Evolutionary conservation across 1,140 invertebrate genomes (phyloP).

Genomic region (Hyphantria cunea): DNA sequence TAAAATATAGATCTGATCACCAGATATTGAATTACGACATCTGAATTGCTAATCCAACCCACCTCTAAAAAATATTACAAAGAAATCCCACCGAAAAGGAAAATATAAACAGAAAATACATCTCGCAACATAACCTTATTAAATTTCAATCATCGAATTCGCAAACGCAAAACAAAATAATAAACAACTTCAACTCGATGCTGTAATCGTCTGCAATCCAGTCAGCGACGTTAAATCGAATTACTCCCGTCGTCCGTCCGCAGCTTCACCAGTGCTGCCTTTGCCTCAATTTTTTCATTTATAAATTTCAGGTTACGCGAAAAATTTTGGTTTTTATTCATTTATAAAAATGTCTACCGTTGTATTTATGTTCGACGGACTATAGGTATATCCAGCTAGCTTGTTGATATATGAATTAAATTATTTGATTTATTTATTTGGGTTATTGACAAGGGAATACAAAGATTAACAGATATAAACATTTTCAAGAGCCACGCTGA

Average conservation of each 20-base stretch:
- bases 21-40: too few species aligned
- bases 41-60: too few species aligned
- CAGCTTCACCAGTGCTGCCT: slow-evolving; percentile 15
- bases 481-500: too few species aligned
- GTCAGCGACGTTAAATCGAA: slow-evolving; percentile 39
- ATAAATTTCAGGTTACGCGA: slow-evolving; percentile 5
- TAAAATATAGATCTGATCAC: too few species aligned
- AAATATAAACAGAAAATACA: slow-evolving; percentile 9
- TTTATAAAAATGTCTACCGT: too few species aligned
- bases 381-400: too few species aligned
- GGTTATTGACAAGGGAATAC: too few species aligned
- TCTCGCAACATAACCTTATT: slow-evolving; percentile 25
- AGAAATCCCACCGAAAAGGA: neutral
- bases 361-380: too few species aligned
- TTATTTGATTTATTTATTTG: too few species aligned
- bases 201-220: slow-evolving; percentile 36
- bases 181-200: slow-evolving; percentile 28
- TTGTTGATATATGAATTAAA: too few species aligned
- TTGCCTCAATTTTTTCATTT: slow-evolving; percentile 16
- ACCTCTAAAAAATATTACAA: too few species aligned
- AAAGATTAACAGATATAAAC: too few species aligned
- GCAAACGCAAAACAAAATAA: slow-evolving; percentile 26
- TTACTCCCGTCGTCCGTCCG: slow-evolving; percentile 30
- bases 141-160: slow-evolving; percentile 29
- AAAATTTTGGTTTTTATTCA: neutral